A percentile compares a stretch with the other conserved stretches of the same genome.
Conservation (phyloP, 2,113 vertebrate species). For the Dipodomys stephensi region DNA sequence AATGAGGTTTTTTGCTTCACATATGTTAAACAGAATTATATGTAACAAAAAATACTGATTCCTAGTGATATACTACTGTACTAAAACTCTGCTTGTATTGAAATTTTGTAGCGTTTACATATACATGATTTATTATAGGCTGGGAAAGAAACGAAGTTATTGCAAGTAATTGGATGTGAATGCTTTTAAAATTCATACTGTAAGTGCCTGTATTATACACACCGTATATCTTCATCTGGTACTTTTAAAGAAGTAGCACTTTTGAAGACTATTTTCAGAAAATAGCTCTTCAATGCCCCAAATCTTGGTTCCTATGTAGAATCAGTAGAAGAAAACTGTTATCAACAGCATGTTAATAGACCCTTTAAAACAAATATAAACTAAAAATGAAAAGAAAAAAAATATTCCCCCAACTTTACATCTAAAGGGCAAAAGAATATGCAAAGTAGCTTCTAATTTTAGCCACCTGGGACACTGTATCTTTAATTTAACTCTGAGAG, state of each 20-base stretch:
- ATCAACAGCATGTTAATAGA: slow-evolving; percentile 72
- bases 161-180: slow-evolving; percentile 79
- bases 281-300: slow-evolving; percentile 70
- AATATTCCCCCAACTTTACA: slow-evolving; percentile 71
- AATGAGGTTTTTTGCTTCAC: slow-evolving; percentile 69
- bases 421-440: slow-evolving; percentile 80
- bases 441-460: slow-evolving; percentile 83
- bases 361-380: slow-evolving; percentile 79
- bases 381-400: slow-evolving; percentile 62
- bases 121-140: slow-evolving; percentile 74
- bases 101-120: slow-evolving; percentile 74
- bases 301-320: slow-evolving; percentile 67
- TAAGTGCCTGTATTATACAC: slow-evolving; percentile 66
- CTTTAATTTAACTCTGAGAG: slow-evolving; percentile 83
- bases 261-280: slow-evolving; percentile 81
- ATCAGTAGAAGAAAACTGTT: slow-evolving; percentile 67
- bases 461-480: slow-evolving; percentile 80
- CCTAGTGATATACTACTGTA: slow-evolving; percentile 68
- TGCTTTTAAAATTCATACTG: slow-evolving; percentile 81
- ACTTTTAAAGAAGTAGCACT: slow-evolving; percentile 75
- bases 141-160: slow-evolving; percentile 77
- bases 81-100: slow-evolving; percentile 71
- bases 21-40: slow-evolving; percentile 70
- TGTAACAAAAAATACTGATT: slow-evolving; percentile 74
- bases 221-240: slow-evolving; percentile 73